These are phyloP conservation scores for Limnodromus scolopaceus DNA, from an alignment of 2,797 vertebrate species.

Conservation along the genomic window DNA sequence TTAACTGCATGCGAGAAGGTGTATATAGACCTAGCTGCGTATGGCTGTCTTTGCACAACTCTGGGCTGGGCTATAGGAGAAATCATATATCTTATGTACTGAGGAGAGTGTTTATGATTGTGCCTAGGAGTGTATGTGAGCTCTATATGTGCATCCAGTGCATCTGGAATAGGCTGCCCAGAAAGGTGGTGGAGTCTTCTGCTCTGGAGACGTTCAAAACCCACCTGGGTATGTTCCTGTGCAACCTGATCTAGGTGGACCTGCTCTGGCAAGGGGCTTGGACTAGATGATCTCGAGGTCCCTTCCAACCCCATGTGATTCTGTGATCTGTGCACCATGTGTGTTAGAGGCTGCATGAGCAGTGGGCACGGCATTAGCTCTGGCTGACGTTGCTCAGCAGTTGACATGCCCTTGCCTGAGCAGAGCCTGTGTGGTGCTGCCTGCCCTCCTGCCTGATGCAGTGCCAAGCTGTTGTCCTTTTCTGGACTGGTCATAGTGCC, in stretches of 20 bases:
- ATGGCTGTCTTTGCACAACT: background rate
- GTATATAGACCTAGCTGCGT: background rate
- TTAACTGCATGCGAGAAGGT: background rate
- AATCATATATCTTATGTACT: background rate
- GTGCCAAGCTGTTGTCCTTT: background rate
- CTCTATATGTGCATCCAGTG: no score
- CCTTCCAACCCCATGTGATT: no score
- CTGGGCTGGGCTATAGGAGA: background rate
- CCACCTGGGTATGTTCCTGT: no score
- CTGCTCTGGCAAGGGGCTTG: no score
- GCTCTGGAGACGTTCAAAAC: no score
- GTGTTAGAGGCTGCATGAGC: background rate
- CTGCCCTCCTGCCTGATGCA: background rate
- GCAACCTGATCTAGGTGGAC: no score
- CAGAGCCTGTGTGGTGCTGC: background rate
- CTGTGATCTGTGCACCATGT: no score
- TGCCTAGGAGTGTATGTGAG: background rate
- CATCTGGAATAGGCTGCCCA: background rate
- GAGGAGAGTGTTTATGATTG: background rate
- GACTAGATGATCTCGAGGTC: no score
- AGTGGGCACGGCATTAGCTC: rapidly evolving
- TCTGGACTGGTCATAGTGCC: background rate
- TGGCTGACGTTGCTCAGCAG: background rate
- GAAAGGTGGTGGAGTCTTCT: no score
- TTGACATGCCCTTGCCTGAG: background rate